phyloP scores from a whole-genome alignment of 2,888 invertebrate genomes.

The Mycalesis mineus region DNA sequence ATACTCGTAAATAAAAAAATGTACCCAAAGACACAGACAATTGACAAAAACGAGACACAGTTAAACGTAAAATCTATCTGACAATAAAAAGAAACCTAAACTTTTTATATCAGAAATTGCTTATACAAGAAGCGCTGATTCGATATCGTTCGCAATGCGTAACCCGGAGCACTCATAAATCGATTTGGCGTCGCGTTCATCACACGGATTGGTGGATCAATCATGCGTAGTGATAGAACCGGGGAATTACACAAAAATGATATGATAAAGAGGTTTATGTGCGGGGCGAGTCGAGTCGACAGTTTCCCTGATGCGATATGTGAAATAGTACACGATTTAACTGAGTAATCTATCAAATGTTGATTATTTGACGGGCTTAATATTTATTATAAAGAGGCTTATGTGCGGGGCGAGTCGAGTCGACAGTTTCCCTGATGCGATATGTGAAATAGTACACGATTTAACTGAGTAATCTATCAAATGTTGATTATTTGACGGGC shows the following conservation, averaged over 20 bases:
- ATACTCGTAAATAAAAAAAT: too few relatives aligned
- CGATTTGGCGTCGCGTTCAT: conserved; percentile 19
- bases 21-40: too few relatives aligned
- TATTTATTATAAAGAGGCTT: conserved; percentile 7
- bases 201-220: conserved; percentile 24
- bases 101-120: background rate
- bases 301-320: background rate
- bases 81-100: background rate
- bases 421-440: background rate
- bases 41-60: too few relatives aligned
- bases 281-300: background rate
- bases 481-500: too few relatives aligned
- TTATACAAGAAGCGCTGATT: background rate
- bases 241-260: conserved; percentile 5
- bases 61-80: too few relatives aligned
- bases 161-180: conserved; percentile 13
- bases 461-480: too few relatives aligned
- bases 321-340: background rate
- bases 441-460: background rate
- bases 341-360: too few relatives aligned
- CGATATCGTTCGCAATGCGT: conserved; percentile 6
- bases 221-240: conserved; percentile 15
- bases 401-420: background rate
- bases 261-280: conserved; percentile 5
- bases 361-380: too few relatives aligned